phyloP scores from a whole-genome alignment of 1,140 invertebrate genomes.

The Philaenus spumarius region DNA sequence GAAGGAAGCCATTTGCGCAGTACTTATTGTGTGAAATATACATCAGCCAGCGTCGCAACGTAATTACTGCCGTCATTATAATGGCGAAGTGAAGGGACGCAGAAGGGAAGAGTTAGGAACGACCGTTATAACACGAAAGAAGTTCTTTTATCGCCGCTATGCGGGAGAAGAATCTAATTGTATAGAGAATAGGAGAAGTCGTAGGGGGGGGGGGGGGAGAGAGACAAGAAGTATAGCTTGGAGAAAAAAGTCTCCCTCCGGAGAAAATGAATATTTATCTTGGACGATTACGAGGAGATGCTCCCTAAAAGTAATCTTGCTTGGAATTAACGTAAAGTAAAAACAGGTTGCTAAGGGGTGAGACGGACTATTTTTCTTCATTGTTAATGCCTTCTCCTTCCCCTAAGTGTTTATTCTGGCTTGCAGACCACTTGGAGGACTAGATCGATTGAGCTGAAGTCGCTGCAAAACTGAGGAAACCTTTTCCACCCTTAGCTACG shows the following conservation, averaged over 20 bases:
- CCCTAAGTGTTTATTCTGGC: background rate
- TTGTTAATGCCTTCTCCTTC: background rate
- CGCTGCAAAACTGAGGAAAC: background rate
- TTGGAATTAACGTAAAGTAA: slow-evolving; percentile 12
- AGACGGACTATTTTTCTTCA: slow-evolving; percentile 8
- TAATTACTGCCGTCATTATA: too few species aligned
- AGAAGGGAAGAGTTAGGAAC: too few species aligned
- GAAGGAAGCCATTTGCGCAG: too few species aligned
- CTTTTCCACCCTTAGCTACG: background rate
- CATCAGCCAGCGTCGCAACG: too few species aligned
- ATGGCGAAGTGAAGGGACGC: too few species aligned
- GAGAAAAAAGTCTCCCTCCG: slow-evolving; percentile 2
- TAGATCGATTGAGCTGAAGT: slow-evolving; percentile 10
- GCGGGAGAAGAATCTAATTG: background rate
- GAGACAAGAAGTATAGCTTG: slow-evolving; percentile 1
- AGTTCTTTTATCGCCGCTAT: slow-evolving; percentile 7
- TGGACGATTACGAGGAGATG: slow-evolving; percentile 12
- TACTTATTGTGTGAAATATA: too few species aligned
- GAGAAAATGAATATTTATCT: slow-evolving; percentile 23
- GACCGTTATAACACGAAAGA: background rate
- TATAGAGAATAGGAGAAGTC: background rate
- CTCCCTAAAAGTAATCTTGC: slow-evolving; percentile 13
- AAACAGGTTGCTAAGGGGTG: slow-evolving; percentile 11
- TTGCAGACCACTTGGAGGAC: background rate
- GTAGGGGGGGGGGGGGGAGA: background rate